Percentiles rank a stretch among this genome's conserved stretches.
phyloP scores from a whole-genome alignment of 2,113 vertebrate species.

The Neodon shergylaensis region DNA sequence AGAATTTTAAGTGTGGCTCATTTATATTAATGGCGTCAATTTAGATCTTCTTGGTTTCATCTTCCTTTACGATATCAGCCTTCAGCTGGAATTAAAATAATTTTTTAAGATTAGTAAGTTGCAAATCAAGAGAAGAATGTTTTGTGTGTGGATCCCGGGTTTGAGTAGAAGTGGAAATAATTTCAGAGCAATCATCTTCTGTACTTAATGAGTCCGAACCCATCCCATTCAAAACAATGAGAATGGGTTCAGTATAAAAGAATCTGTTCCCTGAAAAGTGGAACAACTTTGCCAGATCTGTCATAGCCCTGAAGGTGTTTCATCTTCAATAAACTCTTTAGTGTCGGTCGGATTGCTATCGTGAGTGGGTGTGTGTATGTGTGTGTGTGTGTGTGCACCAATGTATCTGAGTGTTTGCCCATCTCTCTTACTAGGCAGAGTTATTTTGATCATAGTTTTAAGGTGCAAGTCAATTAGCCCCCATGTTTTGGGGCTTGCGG shows the following conservation, averaged over 20 bases:
- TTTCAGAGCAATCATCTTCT: slow-evolving; percentile 61
- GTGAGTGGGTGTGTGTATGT: not conserved
- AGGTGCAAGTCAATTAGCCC: not conserved
- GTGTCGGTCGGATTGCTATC: not conserved
- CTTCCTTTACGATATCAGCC: slow-evolving; percentile 60
- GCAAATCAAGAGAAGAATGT: slow-evolving; percentile 54
- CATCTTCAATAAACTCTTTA: slow-evolving; percentile 35
- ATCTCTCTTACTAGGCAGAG: slow-evolving; percentile 3
- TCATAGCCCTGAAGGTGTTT: slow-evolving; percentile 38
- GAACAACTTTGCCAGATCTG: slow-evolving; percentile 52
- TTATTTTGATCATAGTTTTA: not conserved
- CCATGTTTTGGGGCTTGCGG: not conserved
- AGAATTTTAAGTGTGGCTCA: slow-evolving; percentile 57
- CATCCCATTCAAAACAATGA: not conserved
- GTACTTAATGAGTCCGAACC: slow-evolving; percentile 44
- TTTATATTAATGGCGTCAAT: slow-evolving; percentile 65
- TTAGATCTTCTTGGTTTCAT: slow-evolving; percentile 44
- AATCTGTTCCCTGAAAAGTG: slow-evolving; percentile 56
- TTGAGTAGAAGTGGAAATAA: slow-evolving; percentile 53
- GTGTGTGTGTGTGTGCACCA: too few relatives aligned
- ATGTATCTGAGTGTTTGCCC: not conserved
- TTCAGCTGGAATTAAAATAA: slow-evolving; percentile 66
- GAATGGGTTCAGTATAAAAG: slow-evolving; percentile 12
- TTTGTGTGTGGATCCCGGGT: slow-evolving; percentile 45
- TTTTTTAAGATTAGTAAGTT: slow-evolving; percentile 46